These are phyloP conservation scores for Cynopterus sphinx DNA, from an alignment of 2,797 vertebrate genomes.

Conservation along the genomic window DNA sequence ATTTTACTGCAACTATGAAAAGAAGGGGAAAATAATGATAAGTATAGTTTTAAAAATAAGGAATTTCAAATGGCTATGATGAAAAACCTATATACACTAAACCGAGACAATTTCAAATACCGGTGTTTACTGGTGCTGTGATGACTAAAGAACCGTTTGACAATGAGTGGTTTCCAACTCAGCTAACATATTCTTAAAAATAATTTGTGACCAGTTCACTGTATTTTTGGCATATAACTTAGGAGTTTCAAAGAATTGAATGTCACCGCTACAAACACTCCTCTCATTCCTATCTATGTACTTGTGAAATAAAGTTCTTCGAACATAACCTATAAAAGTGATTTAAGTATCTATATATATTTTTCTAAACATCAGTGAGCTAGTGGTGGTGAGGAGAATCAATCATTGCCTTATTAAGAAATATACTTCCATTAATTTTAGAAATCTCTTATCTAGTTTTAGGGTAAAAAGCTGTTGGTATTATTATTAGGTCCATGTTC, in stretches of 20 bases:
- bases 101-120: not conserved
- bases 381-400: not conserved
- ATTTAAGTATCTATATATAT: not conserved
- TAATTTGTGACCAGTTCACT: not conserved
- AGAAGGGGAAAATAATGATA: not conserved
- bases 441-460: not conserved
- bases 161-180: not conserved
- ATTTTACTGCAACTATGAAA: constrained; percentile 87
- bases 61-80: not conserved
- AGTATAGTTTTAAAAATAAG: not conserved
- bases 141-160: not conserved
- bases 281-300: not conserved
- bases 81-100: not conserved
- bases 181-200: not conserved
- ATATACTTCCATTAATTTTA: not conserved
- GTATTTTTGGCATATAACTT: not conserved
- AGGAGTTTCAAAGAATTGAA: not conserved
- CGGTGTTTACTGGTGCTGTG: not conserved
- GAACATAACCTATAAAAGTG: not conserved
- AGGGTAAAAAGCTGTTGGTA: not conserved
- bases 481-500: not conserved
- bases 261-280: not conserved
- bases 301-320: not conserved
- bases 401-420: not conserved
- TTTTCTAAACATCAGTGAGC: not conserved